Percentiles rank a stretch among this genome's conserved stretches.
Evolutionary conservation across 2,113 vertebrate genomes (phyloP).

Genomic region (Apus apus): DNA sequence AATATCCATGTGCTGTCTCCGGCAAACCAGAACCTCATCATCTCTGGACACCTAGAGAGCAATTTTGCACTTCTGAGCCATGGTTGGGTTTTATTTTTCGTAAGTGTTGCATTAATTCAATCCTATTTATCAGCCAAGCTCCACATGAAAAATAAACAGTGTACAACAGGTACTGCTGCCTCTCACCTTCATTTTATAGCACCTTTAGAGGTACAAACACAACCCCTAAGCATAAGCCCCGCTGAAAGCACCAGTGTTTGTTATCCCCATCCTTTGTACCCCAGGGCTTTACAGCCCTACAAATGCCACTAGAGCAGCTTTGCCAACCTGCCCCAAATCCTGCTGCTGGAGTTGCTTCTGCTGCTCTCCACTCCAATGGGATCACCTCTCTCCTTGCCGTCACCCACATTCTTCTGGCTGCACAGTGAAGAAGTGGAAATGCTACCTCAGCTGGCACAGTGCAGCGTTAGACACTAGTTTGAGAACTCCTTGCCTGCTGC

Average conservation of each 20-base stretch:
- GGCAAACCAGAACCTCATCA: not conserved
- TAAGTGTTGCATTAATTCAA: conserved; percentile 2
- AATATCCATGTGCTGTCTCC: not conserved
- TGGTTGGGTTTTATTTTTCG: conserved; percentile 54
- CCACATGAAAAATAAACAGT: conserved; percentile 5
- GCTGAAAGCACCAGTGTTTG: not conserved
- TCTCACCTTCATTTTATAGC: not conserved
- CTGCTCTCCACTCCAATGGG: not conserved
- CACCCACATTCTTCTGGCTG: not conserved
- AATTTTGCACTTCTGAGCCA: conserved; percentile 51
- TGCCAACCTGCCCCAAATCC: not conserved
- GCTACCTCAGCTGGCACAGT: no score
- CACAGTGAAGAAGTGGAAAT: not conserved
- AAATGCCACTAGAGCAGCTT: not conserved
- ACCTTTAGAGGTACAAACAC: not conserved
- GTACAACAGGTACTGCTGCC: not conserved
- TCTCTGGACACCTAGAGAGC: conserved; percentile 55
- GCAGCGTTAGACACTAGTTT: not conserved
- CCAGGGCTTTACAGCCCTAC: fast-evolving
- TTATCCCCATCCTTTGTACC: not conserved
- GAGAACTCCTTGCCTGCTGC: not conserved
- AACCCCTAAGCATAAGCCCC: not conserved
- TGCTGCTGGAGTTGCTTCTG: not conserved
- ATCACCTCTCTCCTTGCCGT: not conserved
- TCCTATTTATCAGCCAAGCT: conserved; percentile 25